Conservation (phyloP, 2,797 vertebrate species). For the Potorous gilbertii region DNA sequence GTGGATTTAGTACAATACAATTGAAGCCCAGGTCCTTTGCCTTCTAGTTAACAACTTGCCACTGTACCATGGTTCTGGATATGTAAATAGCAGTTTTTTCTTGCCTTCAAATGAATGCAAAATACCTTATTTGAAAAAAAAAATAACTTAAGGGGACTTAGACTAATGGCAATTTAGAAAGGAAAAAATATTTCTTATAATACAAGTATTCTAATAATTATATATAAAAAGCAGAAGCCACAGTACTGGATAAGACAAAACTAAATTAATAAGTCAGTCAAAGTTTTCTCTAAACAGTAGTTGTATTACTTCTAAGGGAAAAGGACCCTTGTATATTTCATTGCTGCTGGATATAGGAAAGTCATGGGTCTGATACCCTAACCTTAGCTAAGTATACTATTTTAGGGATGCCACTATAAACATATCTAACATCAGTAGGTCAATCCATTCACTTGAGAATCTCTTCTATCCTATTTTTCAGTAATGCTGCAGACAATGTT, state of each 20-base stretch:
- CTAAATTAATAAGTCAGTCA: neutral
- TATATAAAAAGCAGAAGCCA: neutral
- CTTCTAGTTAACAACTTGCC: too few relatives aligned
- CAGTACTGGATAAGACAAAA: neutral
- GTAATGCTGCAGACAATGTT: neutral
- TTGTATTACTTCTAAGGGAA: neutral
- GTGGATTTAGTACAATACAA: too few relatives aligned
- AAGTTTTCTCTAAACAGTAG: neutral
- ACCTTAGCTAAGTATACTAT: neutral
- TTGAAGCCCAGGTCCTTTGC: too few relatives aligned
- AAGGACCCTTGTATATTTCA: neutral
- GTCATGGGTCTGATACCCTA: neutral
- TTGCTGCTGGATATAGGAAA: neutral
- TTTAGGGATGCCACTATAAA: neutral
- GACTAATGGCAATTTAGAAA: neutral
- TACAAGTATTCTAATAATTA: neutral
- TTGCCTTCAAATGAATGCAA: too few relatives aligned
- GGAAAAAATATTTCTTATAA: neutral
- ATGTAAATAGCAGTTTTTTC: too few relatives aligned
- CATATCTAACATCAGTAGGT: neutral
- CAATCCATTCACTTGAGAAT: neutral
- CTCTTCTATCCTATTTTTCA: neutral
- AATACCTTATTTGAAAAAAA: too few relatives aligned
- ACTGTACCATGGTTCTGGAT: too few relatives aligned
- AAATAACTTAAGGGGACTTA: too few relatives aligned